Conservation (phyloP, 2,797 vertebrate genomes). For the Sparidentex hasta region DNA sequence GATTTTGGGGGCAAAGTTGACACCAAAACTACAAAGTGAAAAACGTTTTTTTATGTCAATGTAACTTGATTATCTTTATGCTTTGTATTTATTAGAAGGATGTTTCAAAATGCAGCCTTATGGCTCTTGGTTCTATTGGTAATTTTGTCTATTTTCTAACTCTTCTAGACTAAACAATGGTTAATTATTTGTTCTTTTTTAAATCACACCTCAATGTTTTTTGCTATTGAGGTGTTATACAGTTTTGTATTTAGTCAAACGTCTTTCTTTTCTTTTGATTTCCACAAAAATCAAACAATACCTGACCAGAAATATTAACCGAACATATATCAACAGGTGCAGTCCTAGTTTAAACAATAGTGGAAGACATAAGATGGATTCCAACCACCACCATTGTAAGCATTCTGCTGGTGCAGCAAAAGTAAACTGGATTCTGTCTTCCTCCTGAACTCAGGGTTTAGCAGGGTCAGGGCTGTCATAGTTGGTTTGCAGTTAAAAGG, state of each 20-base stretch:
- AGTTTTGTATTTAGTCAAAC: neutral
- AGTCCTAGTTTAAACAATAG: conserved; percentile 17
- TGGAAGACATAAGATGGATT: conserved; percentile 1
- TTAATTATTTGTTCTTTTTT: no score
- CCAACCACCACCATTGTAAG: neutral
- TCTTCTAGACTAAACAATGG: no score
- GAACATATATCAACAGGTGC: neutral
- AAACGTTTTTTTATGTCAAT: neutral
- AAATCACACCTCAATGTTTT: neutral
- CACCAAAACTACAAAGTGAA: no score
- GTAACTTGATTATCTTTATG: neutral
- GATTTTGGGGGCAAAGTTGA: no score
- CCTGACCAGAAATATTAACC: neutral
- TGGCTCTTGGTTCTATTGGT: neutral
- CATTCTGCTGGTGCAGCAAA: conserved; percentile 16
- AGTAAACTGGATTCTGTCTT: conserved; percentile 11
- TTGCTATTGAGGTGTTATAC: neutral
- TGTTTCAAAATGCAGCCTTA: neutral
- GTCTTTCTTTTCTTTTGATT: no score
- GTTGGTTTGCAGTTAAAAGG: conserved; percentile 54
- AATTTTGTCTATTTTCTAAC: neutral
- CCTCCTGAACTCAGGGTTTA: conserved; percentile 23
- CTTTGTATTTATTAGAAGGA: neutral
- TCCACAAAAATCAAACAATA: neutral
- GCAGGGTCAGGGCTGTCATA: conserved; percentile 52